phyloP scores from a whole-genome alignment of 2,113 vertebrate genomes.

The Eleginops maclovinus region DNA sequence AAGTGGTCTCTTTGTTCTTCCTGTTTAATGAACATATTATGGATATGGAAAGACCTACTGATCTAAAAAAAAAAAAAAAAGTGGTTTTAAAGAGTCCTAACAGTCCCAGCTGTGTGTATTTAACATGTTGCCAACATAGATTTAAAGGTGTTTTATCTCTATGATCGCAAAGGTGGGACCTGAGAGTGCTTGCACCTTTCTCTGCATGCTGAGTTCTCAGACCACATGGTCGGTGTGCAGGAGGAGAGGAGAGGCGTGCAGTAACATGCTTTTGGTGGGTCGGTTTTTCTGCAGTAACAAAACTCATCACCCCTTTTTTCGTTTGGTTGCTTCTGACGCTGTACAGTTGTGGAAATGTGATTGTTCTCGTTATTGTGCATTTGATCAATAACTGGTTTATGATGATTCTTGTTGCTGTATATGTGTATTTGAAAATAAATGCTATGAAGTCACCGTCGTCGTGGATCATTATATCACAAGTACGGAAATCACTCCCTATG shows the following conservation, averaged over 20 bases:
- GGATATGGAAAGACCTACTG: slow-evolving; percentile 20
- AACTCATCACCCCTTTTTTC: slow-evolving; percentile 50
- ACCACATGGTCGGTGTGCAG: slow-evolving; percentile 52
- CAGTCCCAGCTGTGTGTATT: slow-evolving; percentile 22
- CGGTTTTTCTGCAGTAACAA: slow-evolving; percentile 71
- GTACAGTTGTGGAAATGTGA: slow-evolving; percentile 94
- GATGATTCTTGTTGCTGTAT: slow-evolving; percentile 96
- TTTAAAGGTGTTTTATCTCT: slow-evolving; percentile 14
- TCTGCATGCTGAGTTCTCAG: slow-evolving; percentile 75
- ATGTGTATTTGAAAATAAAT: slow-evolving; percentile 99
- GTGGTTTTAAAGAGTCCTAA: slow-evolving; percentile 29
- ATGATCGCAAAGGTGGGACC: slow-evolving; percentile 29
- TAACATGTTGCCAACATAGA: slow-evolving; percentile 3
- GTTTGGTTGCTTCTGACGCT: slow-evolving; percentile 79
- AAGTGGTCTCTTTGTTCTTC: slow-evolving; percentile 62
- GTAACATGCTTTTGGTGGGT: slow-evolving; percentile 21
- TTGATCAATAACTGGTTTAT: slow-evolving; percentile 96
- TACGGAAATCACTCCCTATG: background rate
- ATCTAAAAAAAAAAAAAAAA: background rate
- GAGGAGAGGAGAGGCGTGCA: background rate
- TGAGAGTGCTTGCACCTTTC: slow-evolving; percentile 54
- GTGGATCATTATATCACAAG: slow-evolving; percentile 52
- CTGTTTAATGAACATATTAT: slow-evolving; percentile 44
- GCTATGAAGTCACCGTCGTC: slow-evolving; percentile 80
- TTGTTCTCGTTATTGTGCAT: slow-evolving; percentile 92